A percentile compares a stretch with the other conserved stretches of the same genome.
These are phyloP conservation scores for Ataeniobius toweri DNA, from an alignment of 2,797 vertebrate species.

Conservation along the genomic window DNA sequence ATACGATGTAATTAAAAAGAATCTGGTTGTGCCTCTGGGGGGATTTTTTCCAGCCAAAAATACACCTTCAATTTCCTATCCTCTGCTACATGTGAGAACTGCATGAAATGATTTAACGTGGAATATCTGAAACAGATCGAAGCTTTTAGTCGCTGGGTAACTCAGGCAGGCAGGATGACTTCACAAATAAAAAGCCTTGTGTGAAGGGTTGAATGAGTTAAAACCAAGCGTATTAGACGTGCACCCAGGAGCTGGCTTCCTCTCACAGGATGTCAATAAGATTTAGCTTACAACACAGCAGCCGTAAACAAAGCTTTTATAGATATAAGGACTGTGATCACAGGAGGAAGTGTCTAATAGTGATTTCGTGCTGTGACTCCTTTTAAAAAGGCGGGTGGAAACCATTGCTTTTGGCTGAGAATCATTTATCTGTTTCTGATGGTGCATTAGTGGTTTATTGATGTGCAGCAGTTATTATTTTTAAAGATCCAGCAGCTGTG, in stretches of 20 bases:
- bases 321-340: constrained; percentile 20
- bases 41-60: constrained; percentile 16
- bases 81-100: neutral
- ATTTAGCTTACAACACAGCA: constrained; percentile 38
- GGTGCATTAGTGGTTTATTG: constrained; percentile 12
- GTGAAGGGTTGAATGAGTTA: constrained; percentile 48
- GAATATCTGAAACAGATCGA: constrained; percentile 42
- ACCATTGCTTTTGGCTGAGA: constrained; percentile 6
- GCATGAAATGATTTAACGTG: constrained; percentile 24
- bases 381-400: constrained; percentile 2
- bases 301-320: constrained; percentile 41
- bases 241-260: constrained; percentile 30
- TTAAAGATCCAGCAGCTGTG: constrained; percentile 15
- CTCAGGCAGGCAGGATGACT: constrained; percentile 31
- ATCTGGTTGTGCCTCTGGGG: constrained; percentile 14
- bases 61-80: constrained; percentile 15
- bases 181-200: constrained; percentile 18
- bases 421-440: neutral
- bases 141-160: constrained; percentile 21
- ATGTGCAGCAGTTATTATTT: constrained; percentile 18
- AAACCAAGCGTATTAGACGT: constrained; percentile 39
- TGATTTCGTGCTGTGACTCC: constrained; percentile 12
- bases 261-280: constrained; percentile 50
- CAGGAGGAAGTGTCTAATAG: constrained; percentile 17
- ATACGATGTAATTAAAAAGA: constrained; percentile 56